These are phyloP conservation scores for Parazoanthus darwini DNA, from an alignment of 92 coral and sea anemone species.

Conservation along the genomic window DNA sequence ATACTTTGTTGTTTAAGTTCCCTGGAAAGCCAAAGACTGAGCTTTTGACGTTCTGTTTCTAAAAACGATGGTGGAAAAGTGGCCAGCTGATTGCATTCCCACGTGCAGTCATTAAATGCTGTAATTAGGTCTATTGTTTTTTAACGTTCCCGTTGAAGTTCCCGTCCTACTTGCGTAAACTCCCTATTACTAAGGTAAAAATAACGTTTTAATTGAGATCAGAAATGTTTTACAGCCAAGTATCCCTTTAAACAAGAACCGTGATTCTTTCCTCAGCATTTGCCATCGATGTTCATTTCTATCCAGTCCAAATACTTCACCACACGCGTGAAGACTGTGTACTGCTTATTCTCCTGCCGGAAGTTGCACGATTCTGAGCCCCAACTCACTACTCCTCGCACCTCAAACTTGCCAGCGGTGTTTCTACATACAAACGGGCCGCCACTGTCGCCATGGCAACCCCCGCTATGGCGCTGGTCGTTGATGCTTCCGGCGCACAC, in stretches of 20 bases:
- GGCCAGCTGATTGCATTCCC: too few relatives aligned
- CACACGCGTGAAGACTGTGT: slow-evolving; percentile 40
- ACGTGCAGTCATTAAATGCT: too few relatives aligned
- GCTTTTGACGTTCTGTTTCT: too few relatives aligned
- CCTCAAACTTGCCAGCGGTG: slow-evolving; percentile 33
- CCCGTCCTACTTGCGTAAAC: too few relatives aligned
- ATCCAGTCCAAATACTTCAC: slow-evolving; percentile 26
- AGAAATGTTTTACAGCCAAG: neutral
- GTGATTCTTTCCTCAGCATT: neutral
- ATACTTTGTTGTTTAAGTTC: too few relatives aligned
- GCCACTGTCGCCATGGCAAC: slow-evolving; percentile 43
- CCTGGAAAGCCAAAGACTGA: too few relatives aligned
- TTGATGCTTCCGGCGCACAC: slow-evolving; percentile 22
- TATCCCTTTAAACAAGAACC: neutral
- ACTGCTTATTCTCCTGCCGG: slow-evolving; percentile 35
- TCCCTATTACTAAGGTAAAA: too few relatives aligned
- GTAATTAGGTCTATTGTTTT: too few relatives aligned
- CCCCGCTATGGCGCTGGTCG: neutral
- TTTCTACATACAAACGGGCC: slow-evolving; percentile 39
- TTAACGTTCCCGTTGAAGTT: too few relatives aligned
- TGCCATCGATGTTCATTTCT: neutral
- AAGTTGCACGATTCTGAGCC: slow-evolving; percentile 37
- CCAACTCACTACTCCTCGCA: slow-evolving; percentile 32
- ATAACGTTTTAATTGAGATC: too few relatives aligned
- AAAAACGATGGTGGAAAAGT: too few relatives aligned